These are phyloP conservation scores for Bombyx mandarina DNA, from an alignment of 1,140 invertebrate genomes.

Conservation along the genomic window DNA sequence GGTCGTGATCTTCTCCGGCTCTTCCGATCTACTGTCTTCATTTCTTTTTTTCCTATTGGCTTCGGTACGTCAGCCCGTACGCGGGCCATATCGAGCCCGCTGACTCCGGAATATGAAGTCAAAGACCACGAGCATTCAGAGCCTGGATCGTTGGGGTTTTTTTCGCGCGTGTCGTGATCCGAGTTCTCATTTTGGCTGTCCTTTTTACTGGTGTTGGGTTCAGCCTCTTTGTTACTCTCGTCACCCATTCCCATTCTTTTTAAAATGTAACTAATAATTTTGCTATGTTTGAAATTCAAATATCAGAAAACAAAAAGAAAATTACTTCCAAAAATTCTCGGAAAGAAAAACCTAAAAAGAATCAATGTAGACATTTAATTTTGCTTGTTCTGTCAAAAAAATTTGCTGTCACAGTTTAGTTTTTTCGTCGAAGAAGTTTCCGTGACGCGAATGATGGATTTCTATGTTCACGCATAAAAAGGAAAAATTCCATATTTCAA, in stretches of 20 bases:
- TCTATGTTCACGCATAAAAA: no score
- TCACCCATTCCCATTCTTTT: constrained; percentile 35
- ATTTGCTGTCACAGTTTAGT: no score
- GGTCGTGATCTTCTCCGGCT: constrained; percentile 9
- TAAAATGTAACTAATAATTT: constrained; percentile 42
- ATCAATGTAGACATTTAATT: constrained; percentile 10
- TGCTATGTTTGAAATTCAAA: constrained; percentile 19
- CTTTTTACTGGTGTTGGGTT: constrained; percentile 34
- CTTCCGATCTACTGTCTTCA: constrained; percentile 12
- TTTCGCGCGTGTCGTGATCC: constrained; percentile 16
- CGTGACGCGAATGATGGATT: no score
- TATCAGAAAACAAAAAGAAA: constrained; percentile 10
- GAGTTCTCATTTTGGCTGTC: constrained; percentile 21
- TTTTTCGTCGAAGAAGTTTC: no score
- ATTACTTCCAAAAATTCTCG: neutral
- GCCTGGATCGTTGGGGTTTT: constrained; percentile 12
- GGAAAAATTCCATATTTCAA: no score
- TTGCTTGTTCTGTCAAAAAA: constrained; percentile 2
- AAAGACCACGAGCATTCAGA: constrained; percentile 24
- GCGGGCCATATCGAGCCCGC: constrained; percentile 17
- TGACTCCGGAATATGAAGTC: constrained; percentile 19
- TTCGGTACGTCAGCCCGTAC: constrained; percentile 10
- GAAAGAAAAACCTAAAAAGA: constrained; percentile 2
- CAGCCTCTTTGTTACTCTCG: constrained; percentile 22
- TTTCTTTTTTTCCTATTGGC: constrained; percentile 7